Base-by-base conservation (phyloP, 2,113 vertebrate genomes). In the Leptobrachium ailaonicum region DNA sequence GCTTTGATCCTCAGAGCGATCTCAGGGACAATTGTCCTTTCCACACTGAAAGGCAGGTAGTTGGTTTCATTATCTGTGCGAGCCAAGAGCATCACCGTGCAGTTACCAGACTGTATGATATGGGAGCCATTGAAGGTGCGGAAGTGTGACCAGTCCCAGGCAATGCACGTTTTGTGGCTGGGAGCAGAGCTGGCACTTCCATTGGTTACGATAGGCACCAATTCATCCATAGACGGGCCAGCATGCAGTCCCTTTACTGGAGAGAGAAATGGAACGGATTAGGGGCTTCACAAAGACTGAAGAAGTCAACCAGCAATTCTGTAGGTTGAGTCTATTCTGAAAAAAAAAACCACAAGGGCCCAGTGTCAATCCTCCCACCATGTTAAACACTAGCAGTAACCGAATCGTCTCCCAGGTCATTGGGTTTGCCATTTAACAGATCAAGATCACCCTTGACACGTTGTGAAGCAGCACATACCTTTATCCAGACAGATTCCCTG, bases 401-500 rank as follows among this genome's bases (percentile, higher is more conserved):
- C 20, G 20, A 32, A 32, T 32, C 20, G 20, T 32, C 20, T 32
- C 20, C 20, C 20, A 32, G 20, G 20, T 32, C 20, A 32, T 32
- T 32, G 20, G 20, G 20, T 32, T 32, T 32, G 20, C 20, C 20
- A 32, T 32, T 32, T 32, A 32, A 32, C 20, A 32, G 20, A 1
- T 32, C 20, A 32, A 32, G 20, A 32, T 32, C 20, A 32, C 20
- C 20, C 20, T 32, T 32, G 20, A 32, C 20, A 32, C 1, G 20
- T 32, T 32, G 20, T 32, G 20, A 32, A 32, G 20, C 20, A 32
- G 20, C 8, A 50, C 67, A 32, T 64, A 79, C 77, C 77, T 79
- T 41, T 42, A 66, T 72, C 60, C 14, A 79, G 50, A 62, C 77
- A 79, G 11, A 79, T 44, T n/a, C 77, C 77, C 41, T 32, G 14